A percentile compares a stretch with the other conserved stretches of the same genome.
Conservation (phyloP, 2,113 vertebrate species). For the Eleginops maclovinus region DNA sequence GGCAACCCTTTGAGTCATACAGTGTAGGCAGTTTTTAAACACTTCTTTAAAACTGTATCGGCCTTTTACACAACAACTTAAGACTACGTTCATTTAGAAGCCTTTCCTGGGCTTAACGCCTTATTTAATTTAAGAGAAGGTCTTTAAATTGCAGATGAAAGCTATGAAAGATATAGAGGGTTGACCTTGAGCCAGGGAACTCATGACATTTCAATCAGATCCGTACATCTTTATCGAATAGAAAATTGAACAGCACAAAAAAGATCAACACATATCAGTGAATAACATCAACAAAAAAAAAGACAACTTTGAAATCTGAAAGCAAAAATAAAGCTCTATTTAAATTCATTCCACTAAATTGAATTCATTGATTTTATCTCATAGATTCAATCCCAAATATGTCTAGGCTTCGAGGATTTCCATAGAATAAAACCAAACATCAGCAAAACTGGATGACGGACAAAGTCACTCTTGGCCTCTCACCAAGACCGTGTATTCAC, state of each 20-base stretch:
- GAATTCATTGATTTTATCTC: slow-evolving; percentile 18
- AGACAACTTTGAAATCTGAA: background rate
- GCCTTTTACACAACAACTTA: too few relatives aligned
- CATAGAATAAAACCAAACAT: slow-evolving; percentile 24
- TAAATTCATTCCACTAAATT: background rate
- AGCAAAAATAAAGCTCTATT: background rate
- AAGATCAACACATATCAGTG: background rate
- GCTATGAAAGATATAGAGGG: too few relatives aligned
- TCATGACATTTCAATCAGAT: too few relatives aligned
- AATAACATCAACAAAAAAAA: too few relatives aligned
- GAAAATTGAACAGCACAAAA: background rate
- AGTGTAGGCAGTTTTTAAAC: too few relatives aligned
- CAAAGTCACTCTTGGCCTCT: slow-evolving; percentile 39
- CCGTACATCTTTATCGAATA: background rate
- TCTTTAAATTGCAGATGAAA: too few relatives aligned
- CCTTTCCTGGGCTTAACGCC: too few relatives aligned
- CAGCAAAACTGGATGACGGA: slow-evolving; percentile 48
- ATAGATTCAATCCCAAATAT: background rate
- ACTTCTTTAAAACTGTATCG: too few relatives aligned
- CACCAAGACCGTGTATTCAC: slow-evolving; percentile 34
- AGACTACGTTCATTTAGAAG: too few relatives aligned
- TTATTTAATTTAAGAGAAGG: too few relatives aligned
- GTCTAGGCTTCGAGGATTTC: slow-evolving; percentile 4
- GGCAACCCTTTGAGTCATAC: background rate
- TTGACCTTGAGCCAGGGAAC: too few relatives aligned